Evolutionary conservation across 2,888 invertebrate species (phyloP), one percentile per base, ranked within the genome.

Genomic region (Caenorhabditis becei): DNA sequence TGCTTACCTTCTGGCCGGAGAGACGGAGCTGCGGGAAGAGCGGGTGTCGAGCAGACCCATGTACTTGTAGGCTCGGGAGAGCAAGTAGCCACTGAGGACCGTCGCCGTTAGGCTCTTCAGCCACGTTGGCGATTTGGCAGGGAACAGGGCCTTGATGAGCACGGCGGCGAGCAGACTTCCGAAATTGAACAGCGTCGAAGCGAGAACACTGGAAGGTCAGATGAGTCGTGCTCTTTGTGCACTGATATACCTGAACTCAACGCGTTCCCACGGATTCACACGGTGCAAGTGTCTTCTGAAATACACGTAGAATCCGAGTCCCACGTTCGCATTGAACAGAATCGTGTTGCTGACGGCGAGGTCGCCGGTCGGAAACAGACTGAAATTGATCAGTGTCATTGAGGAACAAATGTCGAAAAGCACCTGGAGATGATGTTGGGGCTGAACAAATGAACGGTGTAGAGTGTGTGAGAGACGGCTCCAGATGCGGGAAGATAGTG

Each of bases 81-180:
- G 93, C 32, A 95, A 92, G 82, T 94, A 94, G 58, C 94, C 92
- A 72, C 95, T 94, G 47, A 95, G 94, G 26, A 94, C 93, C n/a
- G 95, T 91, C 35, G 95, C 95, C 83, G 94, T 93, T 41, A 94
- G 87, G 35, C 94, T 94, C 85, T 94, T 94, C 26, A 95, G 88
- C 83, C 77, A 83, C 7, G 87, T 83, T 11, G 84, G 74, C 0
- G 83, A 87, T 86, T 94, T 94, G 84, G 94, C 93, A 0, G 95
- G 95, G 56, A 96, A 92, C 44, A 95, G 93, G 86, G 95, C 95
- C 90, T 96, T 94, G 49, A 95, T 92, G 44, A 96, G 94, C 10
- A 96, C 96, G 95, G 96, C 96, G 82, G 95, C 92, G 74, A 97
- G 93, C 58, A 96, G 95, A 0, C 96, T 96, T 16, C 97, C 96